Percentiles rank a stretch among this genome's conserved stretches.
Conservation (phyloP, 1,140 invertebrate genomes). For the Manduca sexta region DNA sequence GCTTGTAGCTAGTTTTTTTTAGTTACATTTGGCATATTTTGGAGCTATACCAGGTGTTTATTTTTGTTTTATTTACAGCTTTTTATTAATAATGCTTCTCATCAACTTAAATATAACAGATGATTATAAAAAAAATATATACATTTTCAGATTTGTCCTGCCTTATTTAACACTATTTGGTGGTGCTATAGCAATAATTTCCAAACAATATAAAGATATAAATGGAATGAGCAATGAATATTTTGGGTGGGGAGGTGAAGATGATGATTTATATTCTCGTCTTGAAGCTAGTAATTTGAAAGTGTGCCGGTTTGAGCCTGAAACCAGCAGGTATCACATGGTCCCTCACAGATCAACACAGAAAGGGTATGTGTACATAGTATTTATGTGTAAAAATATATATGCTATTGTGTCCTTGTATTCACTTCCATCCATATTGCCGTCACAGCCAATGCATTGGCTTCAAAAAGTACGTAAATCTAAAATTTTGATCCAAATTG, state of each 20-base stretch:
- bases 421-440: too few species aligned
- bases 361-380: conserved; percentile 56
- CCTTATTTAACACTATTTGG: conserved; percentile 84
- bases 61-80: too few species aligned
- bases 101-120: too few species aligned
- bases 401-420: too few species aligned
- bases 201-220: conserved; percentile 81
- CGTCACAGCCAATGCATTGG: too few species aligned
- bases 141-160: conserved; percentile 79
- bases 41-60: too few species aligned
- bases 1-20: too few species aligned
- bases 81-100: too few species aligned
- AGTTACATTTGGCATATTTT: too few species aligned
- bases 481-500: too few species aligned
- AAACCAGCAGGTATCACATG: conserved; percentile 86
- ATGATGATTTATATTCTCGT: conserved; percentile 89
- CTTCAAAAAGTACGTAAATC: too few species aligned
- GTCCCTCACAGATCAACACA: conserved; percentile 79
- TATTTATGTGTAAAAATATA: conserved; percentile 3
- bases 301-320: conserved; percentile 81
- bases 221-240: conserved; percentile 96
- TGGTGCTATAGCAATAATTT: conserved; percentile 82
- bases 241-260: conserved; percentile 92
- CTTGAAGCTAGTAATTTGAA: conserved; percentile 71
- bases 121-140: too few species aligned